Conservation (phyloP, 2,113 vertebrate species). For the Vidua macroura region DNA sequence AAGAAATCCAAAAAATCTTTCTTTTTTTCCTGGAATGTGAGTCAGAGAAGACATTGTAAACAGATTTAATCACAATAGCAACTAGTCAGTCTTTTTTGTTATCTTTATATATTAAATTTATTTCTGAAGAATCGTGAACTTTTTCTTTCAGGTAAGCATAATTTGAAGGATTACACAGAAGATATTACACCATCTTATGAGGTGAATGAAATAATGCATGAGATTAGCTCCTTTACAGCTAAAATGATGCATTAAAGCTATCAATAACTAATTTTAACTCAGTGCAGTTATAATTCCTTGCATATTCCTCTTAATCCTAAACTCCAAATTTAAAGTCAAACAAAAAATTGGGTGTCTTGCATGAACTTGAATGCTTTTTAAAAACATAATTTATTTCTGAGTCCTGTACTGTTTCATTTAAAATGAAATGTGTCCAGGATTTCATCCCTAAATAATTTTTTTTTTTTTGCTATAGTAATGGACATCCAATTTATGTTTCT, state of each 20-base stretch:
- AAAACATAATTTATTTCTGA: neutral
- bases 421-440: neutral
- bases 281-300: neutral
- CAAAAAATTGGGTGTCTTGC: neutral
- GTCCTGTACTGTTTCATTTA: neutral
- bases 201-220: neutral
- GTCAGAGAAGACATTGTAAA: constrained; percentile 65
- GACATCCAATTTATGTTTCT: neutral
- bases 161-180: neutral
- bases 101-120: constrained; percentile 28
- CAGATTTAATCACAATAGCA: constrained; percentile 66
- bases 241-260: neutral
- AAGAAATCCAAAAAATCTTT: constrained; percentile 29
- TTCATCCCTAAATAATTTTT: neutral
- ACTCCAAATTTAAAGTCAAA: neutral
- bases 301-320: neutral
- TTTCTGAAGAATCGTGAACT: neutral
- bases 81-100: neutral
- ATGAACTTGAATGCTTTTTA: neutral
- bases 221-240: neutral
- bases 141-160: constrained; percentile 7
- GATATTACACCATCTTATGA: neutral
- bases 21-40: constrained; percentile 70
- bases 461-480: neutral
- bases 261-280: neutral